Evolutionary conservation across 2,888 invertebrate species (phyloP).

Genomic region (Pharmacophagus antenor): DNA sequence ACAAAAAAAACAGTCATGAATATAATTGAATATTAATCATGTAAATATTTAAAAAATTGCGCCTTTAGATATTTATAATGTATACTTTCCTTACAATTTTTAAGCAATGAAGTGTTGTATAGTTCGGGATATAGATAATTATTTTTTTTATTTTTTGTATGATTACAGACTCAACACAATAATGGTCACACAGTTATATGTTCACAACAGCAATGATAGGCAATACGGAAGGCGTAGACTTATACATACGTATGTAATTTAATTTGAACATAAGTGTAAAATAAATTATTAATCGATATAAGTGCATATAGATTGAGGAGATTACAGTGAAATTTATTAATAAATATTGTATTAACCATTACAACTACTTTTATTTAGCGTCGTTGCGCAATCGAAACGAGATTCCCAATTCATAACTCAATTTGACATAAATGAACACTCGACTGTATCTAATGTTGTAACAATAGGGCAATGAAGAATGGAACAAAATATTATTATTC

Average conservation of each 20-base stretch:
- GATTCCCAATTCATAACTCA: constrained; percentile 28
- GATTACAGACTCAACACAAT: constrained; percentile 22
- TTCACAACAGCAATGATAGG: constrained; percentile 61
- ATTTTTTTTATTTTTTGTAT: constrained; percentile 20
- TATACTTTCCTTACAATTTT: neutral
- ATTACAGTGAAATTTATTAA: constrained; percentile 79
- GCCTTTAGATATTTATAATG: constrained; percentile 14
- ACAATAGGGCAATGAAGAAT: constrained; percentile 56
- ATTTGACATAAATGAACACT: constrained; percentile 51
- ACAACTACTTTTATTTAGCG: constrained; percentile 22
- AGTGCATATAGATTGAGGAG: constrained; percentile 76
- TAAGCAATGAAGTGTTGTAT: constrained; percentile 22
- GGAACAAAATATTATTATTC: constrained; percentile 57
- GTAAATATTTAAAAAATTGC: constrained; percentile 16
- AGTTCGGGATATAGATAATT: constrained; percentile 28
- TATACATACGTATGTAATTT: constrained; percentile 58
- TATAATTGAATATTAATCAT: constrained; percentile 2
- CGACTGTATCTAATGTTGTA: constrained; percentile 53
- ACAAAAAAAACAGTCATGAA: constrained; percentile 18
- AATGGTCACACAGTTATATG: constrained; percentile 45
- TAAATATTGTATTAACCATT: constrained; percentile 80
- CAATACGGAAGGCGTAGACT: constrained; percentile 68
- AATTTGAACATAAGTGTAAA: constrained; percentile 70
- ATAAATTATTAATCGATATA: constrained; percentile 76
- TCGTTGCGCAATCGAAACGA: constrained; percentile 35